Evolutionary conservation across 2,888 invertebrate genomes (phyloP), one percentile per base, ranked within the genome.

Genomic region (Yponomeuta cagnagella): DNA sequence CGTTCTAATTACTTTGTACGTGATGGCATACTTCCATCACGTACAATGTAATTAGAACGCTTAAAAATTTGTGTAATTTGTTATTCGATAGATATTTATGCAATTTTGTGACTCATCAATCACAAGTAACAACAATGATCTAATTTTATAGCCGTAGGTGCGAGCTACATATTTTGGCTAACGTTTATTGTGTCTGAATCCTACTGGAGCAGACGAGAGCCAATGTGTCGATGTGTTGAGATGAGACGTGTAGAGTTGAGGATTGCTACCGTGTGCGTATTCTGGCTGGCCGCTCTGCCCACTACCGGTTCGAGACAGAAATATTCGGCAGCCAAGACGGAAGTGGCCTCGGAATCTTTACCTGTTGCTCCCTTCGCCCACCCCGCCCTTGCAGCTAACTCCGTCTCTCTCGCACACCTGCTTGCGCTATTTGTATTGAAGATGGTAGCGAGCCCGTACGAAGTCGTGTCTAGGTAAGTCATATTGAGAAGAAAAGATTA

Each of bases 271-370:
- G 83, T 79, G 80, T 85, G 83, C 85, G 86, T 82, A 85, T 84
- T 83, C 88, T 90, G 91, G 90, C 88, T 90, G 91, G 90, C 91
- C 82, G 86, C 52, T 71, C 84, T 84, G 85, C 90, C 90, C 90
- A 92, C 92, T 91, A 92, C 92, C 92, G 92, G 92, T 92, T 91
- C 86, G 87, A 89, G 88, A 91, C 91, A 91, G 89, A 91, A 91
- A 92, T 92, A 92, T 92, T 92, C 91, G 92, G 90, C 92, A 89
- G 91, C 91, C 87, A 91, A 92, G 91, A 90, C 92, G 92, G 92
- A 92, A 92, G 91, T 92, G 90, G 90, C 91, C 91, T 92, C 92
- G 91, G 91, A 91, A 92, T 92, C 92, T 90, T 91, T 92, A 91
- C 91, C 92, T 91, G 92, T 92, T 91, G 91, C 91, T 91, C 92